phyloP scores from a whole-genome alignment of 2,797 vertebrate species.

The Alauda arvensis region DNA sequence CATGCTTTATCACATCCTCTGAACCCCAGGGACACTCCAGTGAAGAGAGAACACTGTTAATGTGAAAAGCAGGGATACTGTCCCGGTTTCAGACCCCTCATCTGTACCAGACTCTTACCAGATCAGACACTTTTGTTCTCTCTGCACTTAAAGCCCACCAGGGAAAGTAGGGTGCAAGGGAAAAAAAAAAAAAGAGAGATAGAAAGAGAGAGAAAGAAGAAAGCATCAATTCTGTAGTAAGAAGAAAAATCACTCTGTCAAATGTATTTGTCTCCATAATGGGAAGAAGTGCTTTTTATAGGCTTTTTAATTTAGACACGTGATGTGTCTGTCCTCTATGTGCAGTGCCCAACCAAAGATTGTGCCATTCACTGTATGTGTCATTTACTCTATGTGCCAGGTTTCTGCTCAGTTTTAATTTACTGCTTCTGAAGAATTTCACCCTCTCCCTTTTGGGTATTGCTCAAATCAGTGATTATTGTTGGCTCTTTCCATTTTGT shows the following conservation, averaged over 20 bases:
- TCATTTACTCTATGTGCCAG: constrained; percentile 7
- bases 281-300: constrained; percentile 52
- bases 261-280: constrained; percentile 29
- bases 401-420: constrained; percentile 39
- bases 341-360: background rate
- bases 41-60: background rate
- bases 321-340: constrained; percentile 14
- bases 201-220: too few relatives aligned
- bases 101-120: background rate
- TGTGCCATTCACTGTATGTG: constrained; percentile 15
- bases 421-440: constrained; percentile 34
- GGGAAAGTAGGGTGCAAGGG: background rate
- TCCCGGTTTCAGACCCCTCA: background rate
- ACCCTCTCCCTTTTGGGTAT: constrained; percentile 2
- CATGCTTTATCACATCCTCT: background rate
- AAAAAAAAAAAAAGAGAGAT: background rate
- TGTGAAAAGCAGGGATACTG: background rate
- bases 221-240: background rate
- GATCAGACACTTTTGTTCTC: background rate
- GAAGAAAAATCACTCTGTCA: constrained; percentile 19
- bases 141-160: background rate
- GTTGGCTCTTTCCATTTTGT: constrained; percentile 34
- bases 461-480: constrained; percentile 15
- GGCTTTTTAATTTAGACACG: constrained; percentile 41
- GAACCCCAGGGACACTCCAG: background rate